Evolutionary conservation across 2,888 invertebrate species (phyloP).

Genomic region (Acanthoscelides obtectus): DNA sequence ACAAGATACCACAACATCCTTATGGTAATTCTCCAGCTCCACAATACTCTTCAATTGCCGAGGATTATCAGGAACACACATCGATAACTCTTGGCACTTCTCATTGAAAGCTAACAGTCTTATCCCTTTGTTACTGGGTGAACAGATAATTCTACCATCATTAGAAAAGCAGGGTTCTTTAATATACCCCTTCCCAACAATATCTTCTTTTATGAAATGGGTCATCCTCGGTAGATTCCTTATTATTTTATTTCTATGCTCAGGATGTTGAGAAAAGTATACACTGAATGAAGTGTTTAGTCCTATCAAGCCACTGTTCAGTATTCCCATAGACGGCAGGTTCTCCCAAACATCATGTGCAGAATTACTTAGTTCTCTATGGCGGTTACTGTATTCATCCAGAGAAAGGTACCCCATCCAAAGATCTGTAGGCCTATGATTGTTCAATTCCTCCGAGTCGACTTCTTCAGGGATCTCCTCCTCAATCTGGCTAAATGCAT

Average conservation of each 20-base stretch:
- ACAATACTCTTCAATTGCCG: conserved; percentile 61
- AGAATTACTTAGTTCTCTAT: conserved; percentile 24
- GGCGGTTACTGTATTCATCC: conserved; percentile 32
- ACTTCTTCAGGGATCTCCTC: conserved; percentile 25
- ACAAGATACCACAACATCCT: conserved; percentile 81
- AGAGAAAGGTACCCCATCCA: conserved; percentile 45
- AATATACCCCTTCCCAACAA: conserved; percentile 85
- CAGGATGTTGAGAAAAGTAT: conserved; percentile 35
- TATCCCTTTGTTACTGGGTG: conserved; percentile 83
- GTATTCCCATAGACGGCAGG: conserved; percentile 37
- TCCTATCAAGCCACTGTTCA: conserved; percentile 43
- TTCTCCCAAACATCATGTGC: conserved; percentile 24
- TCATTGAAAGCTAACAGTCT: conserved; percentile 77
- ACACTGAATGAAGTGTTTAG: conserved; percentile 30
- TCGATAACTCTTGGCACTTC: conserved; percentile 72
- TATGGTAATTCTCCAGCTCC: conserved; percentile 67
- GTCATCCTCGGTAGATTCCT: conserved; percentile 74
- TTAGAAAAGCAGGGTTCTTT: conserved; percentile 89
- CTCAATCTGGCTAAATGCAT: conserved; percentile 36
- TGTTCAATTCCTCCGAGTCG: conserved; percentile 25
- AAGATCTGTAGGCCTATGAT: conserved; percentile 39
- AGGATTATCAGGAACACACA: conserved; percentile 55
- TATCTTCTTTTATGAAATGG: conserved; percentile 81
- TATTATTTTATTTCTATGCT: conserved; percentile 51
- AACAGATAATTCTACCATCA: conserved; percentile 86